Base-by-base conservation (phyloP, 1,140 invertebrate genomes). In the Ips typographus region DNA sequence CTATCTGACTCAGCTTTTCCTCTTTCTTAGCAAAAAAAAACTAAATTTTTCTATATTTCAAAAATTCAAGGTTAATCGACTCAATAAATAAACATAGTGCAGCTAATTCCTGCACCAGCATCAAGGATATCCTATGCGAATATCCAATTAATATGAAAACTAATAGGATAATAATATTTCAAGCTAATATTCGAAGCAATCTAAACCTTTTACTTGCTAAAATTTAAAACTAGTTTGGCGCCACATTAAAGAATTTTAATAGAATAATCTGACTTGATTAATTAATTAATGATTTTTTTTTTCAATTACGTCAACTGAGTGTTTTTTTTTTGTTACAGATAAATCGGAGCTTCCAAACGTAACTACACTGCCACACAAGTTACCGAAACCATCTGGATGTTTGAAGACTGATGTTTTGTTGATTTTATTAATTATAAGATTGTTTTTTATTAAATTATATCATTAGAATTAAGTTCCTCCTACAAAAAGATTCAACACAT, bases 371-470 rank as follows among this genome's bases (percentile, higher is more conserved):
- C 78, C 78, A 78, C 78, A 73, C 72, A 74, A 79, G 78, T 79
- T 79, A 79, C 78, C 78, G 77, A 70, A 72, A 64, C 72, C 69
- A 74, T 74, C 72, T 76, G 77, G 77, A 77, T 77, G 76, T 75
- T 74, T 74, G 71, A 79, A 79, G 78, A 79, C 78, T 79, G 78
- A 79, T 77, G 75, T 75, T 73, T 78, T 79, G 77, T 78, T 78
- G 75, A 76, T 79, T 79, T 79, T 78, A 77, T 76, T 77, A 77
- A 74, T 76, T 77, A 77, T 76, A 70, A 75, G 71, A 73, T 73
- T 75, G 71, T 77, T 77, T 77, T 77, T 77, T 78, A 74, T 78
- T 78, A 78, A 78, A 77, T 79, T 79, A 79, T 79, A 77, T 76
- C 47, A 42, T 56, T 77, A 77, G 76, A 43, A 75, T 7, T 76